Evolutionary conservation across 2,113 vertebrate genomes (phyloP), one percentile per base, ranked within the genome.

Genomic region (Fukomys damarensis): DNA sequence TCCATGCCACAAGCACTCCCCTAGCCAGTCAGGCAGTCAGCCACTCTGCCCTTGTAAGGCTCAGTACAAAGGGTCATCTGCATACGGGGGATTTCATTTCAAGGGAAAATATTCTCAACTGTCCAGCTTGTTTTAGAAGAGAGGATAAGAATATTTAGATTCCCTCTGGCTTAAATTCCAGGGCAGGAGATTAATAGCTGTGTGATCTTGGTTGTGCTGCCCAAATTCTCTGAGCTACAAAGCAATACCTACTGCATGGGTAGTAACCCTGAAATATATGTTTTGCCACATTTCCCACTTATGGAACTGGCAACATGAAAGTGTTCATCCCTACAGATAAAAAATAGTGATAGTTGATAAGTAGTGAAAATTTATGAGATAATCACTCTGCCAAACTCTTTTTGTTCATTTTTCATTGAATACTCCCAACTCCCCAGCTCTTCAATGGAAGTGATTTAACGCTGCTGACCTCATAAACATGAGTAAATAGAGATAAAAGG

Each of bases 1-100:
- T 20, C 4, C 8, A 30, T 35, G 54, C 61, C 30, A 4, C 3
- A 0, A 3, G 16, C 5, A 2, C 4, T 5, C 41, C 17, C 12
- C 28, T 43, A 16, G 35, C 49, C 65, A 43, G 22, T 24, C 10
- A 13, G 72, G 28, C 65, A 30, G 17, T 24, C 61, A 76, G 10
- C n/a, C 56, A 65, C 1, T 43, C 1, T 0, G 3, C 6, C 54
- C 41, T 52, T n/a, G 35, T n/a, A 26, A 76, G 74, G 7, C 59
- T 89, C 58, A 38, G 0, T 3, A 19, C 32, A 38, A 43, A 58
- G 49, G 66, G 14, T 54, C 35, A 32, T 9, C 52, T n/a, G 54
- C 32, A 1, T 19, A 41, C 2, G 20, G 22, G n/a, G 9, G 11
- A 24, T 30, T 80, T 43, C 13, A 11, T 81, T 90, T 68, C 76